Conservation (phyloP, 2,113 vertebrate species). For the Cheilinus undulatus region DNA sequence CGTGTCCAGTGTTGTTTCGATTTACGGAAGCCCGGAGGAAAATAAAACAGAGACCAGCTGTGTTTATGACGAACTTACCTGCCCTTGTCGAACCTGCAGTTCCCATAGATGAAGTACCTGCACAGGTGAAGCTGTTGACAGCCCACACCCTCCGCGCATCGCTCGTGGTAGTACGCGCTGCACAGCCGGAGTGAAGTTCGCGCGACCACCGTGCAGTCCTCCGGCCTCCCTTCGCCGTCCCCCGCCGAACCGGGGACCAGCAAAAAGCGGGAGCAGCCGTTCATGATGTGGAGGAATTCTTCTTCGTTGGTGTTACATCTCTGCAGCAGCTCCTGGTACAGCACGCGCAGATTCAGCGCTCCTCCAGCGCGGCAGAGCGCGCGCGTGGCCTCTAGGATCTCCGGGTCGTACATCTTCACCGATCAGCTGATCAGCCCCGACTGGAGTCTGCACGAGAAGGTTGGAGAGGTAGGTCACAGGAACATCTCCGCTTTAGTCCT, state of each 20-base stretch:
- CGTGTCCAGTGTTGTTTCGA: no score
- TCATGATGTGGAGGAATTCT: slow-evolving; percentile 62
- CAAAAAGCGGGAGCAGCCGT: slow-evolving; percentile 67
- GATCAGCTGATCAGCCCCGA: neutral
- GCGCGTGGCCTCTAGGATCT: slow-evolving; percentile 69
- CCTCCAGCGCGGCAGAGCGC: slow-evolving; percentile 70
- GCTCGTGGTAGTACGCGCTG: slow-evolving; percentile 57
- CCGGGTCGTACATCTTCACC: slow-evolving; percentile 25
- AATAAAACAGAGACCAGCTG: neutral
- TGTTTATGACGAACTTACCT: no score
- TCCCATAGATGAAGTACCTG: slow-evolving; percentile 79
- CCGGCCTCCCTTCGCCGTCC: slow-evolving; percentile 6
- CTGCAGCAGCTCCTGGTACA: slow-evolving; percentile 61
- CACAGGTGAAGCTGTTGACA: slow-evolving; percentile 80
- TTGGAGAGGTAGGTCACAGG: neutral
- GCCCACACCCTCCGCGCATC: slow-evolving; percentile 54
- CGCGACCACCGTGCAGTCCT: slow-evolving; percentile 66
- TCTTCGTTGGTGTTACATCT: slow-evolving; percentile 54
- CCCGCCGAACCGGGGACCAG: slow-evolving; percentile 39
- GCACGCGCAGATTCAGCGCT: slow-evolving; percentile 62
- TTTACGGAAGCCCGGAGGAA: neutral
- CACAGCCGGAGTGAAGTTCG: slow-evolving; percentile 78
- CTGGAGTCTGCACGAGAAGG: neutral
- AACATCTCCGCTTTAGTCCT: neutral
- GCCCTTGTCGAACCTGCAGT: slow-evolving; percentile 79